These are phyloP conservation scores for Leucophenga maculata DNA, from an alignment of 2,888 invertebrate species.

Conservation along the genomic window DNA sequence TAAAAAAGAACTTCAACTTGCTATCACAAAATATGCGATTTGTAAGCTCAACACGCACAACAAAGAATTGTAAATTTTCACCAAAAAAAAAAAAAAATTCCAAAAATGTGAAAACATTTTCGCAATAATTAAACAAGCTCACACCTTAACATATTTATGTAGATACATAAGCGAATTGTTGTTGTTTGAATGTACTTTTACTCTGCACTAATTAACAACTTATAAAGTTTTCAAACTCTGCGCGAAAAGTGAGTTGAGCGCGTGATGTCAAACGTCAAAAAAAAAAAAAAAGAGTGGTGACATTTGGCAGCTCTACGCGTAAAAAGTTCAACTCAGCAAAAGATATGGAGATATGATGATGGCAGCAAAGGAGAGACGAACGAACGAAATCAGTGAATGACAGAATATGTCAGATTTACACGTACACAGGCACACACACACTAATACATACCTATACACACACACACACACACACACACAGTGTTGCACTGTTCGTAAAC, in stretches of 20 bases:
- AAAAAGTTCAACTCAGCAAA: constrained; percentile 5
- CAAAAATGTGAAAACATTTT: no score
- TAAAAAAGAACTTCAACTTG: no score
- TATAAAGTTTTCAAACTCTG: constrained; percentile 12
- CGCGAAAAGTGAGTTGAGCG: background rate
- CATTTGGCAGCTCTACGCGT: constrained; percentile 3
- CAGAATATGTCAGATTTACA: constrained; percentile 52
- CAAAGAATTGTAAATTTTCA: background rate
- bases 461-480: constrained; percentile 5
- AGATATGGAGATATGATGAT: no score
- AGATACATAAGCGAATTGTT: background rate
- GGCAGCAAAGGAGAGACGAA: constrained; percentile 43
- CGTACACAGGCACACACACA: constrained; percentile 36
- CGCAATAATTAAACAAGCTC: no score
- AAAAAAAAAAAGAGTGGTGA: constrained; percentile 44
- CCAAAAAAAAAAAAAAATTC: background rate
- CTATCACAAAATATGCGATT: background rate
- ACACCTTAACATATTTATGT: no score
- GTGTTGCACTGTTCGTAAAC: background rate
- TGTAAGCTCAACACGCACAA: background rate
- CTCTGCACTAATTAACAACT: constrained; percentile 19
- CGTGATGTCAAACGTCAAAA: constrained; percentile 47
- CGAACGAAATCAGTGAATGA: constrained; percentile 51
- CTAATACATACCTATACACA: constrained; percentile 10
- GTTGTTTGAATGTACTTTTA: background rate